phyloP scores from a whole-genome alignment of 37 sponge, comb jelly and placozoan species.

The Chondrilla cf. caribensis region DNA sequence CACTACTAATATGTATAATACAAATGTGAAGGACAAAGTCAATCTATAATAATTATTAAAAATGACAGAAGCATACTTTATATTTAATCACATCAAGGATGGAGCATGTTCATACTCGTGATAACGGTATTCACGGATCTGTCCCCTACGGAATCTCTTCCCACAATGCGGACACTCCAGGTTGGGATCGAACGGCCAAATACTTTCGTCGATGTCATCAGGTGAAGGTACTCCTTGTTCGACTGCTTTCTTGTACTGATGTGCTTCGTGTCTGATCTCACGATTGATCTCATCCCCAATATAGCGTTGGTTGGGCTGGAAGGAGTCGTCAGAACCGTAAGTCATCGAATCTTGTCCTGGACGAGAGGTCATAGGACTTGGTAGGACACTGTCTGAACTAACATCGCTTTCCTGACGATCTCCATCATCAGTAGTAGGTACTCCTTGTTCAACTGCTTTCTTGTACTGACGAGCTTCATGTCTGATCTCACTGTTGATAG shows the following conservation, averaged over 20 bases:
- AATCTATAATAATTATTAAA: too few relatives aligned
- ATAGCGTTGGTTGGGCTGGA: background rate
- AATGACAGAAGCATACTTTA: too few relatives aligned
- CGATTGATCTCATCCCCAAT: slow-evolving; percentile 16
- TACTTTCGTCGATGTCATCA: background rate
- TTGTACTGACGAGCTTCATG: background rate
- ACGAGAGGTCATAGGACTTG: background rate
- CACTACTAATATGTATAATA: too few relatives aligned
- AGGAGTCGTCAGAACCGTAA: background rate
- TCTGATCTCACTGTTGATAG: slow-evolving; percentile 1
- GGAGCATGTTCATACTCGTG: too few relatives aligned
- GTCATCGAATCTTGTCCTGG: background rate
- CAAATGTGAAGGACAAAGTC: too few relatives aligned
- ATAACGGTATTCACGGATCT: slow-evolving; percentile 15
- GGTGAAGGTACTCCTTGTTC: background rate
- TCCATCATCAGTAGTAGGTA: background rate
- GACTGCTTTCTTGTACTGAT: background rate
- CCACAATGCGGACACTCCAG: background rate
- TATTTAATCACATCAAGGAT: too few relatives aligned
- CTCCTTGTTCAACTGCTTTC: background rate
- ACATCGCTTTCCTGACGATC: background rate
- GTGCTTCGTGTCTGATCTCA: slow-evolving; percentile 8
- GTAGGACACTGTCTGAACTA: background rate
- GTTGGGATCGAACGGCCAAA: slow-evolving; percentile 21
- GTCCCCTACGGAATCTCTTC: background rate